A percentile compares a stretch with the other conserved stretches of the same genome.
phyloP scores from a whole-genome alignment of 2,113 vertebrate genomes.

The Leiothrix lutea region DNA sequence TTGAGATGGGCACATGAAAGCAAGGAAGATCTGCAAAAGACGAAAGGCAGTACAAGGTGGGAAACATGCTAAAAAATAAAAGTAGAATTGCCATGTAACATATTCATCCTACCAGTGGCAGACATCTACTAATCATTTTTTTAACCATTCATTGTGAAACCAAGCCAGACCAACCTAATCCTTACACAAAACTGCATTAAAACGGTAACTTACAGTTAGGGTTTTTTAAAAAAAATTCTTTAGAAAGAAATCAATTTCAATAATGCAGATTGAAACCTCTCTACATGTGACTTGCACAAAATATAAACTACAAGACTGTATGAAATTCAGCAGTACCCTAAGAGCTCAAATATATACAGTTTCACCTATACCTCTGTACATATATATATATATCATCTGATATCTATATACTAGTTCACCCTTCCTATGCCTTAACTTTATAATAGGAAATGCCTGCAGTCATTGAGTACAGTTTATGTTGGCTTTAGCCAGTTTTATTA shows the following conservation, averaged over 20 bases:
- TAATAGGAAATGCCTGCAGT: background rate
- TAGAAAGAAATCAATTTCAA: background rate
- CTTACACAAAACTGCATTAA: background rate
- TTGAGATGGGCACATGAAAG: background rate
- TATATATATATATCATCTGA: background rate
- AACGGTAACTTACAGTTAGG: background rate
- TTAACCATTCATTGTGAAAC: background rate
- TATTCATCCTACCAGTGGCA: background rate
- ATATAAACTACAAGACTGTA: background rate
- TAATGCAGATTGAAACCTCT: background rate
- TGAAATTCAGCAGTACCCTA: background rate
- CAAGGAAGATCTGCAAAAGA: background rate
- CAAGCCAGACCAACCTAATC: background rate
- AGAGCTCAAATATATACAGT: background rate
- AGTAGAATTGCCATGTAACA: background rate
- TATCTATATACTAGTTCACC: too few relatives aligned
- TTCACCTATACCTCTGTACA: background rate
- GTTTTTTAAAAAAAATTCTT: background rate
- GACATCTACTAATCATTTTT: background rate
- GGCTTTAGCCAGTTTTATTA: background rate
- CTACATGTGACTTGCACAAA: background rate
- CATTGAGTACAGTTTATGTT: fast-evolving
- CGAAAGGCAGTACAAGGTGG: background rate
- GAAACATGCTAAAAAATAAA: background rate
- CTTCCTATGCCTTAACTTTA: background rate